Conservation (phyloP, 2,797 vertebrate genomes). For the Enteromius anoplus region DNA sequence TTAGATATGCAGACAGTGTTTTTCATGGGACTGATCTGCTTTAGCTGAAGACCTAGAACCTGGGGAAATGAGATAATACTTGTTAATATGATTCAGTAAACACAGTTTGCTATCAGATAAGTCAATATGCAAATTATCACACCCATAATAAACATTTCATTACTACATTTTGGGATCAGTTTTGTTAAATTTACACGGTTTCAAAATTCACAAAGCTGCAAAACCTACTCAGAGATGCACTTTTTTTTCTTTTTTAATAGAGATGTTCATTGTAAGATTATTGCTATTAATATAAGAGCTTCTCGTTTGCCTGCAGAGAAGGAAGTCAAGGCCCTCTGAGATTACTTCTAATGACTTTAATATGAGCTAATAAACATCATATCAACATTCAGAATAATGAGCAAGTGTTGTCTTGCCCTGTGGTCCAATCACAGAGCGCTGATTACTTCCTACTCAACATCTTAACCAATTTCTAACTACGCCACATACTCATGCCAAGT, state of each 20-base stretch:
- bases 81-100: conserved; percentile 27
- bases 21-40: background rate
- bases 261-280: background rate
- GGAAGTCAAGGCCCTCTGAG: background rate
- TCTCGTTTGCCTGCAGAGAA: background rate
- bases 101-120: conserved; percentile 11
- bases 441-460: conserved; percentile 25
- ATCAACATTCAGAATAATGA: conserved; percentile 9
- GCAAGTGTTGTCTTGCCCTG: conserved; percentile 17
- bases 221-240: background rate
- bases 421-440: conserved; percentile 18
- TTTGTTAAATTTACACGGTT: background rate
- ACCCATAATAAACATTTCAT: conserved; percentile 26
- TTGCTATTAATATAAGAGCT: background rate
- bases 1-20: conserved; percentile 29
- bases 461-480: conserved; percentile 21
- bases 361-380: conserved; percentile 26
- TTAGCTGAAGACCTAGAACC: conserved; percentile 5
- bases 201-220: background rate
- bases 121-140: background rate
- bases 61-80: conserved; percentile 13
- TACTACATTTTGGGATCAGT: background rate
- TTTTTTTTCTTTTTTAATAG: background rate
- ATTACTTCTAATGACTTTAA: conserved; percentile 20
- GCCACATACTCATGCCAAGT: background rate